phyloP scores from a whole-genome alignment of 37 sponge, comb jelly and placozoan species.

The Ianthella basta region DNA sequence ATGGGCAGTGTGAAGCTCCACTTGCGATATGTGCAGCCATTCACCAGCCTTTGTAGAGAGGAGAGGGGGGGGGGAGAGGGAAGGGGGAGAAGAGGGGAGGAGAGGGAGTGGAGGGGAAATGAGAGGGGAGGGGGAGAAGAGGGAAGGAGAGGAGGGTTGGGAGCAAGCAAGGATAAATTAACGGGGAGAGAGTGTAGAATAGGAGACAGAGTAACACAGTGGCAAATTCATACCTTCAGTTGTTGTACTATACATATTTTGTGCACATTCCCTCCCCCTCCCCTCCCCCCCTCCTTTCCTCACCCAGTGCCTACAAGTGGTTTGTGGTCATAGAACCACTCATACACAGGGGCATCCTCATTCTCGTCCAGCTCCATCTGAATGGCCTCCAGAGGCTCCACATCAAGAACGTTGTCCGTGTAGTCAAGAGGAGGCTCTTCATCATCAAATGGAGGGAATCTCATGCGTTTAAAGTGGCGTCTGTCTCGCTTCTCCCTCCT shows the following conservation, averaged over 20 bases:
- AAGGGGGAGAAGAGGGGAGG: too few species aligned
- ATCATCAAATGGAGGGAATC: conserved; percentile 99
- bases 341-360: conserved; percentile 88
- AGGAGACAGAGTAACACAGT: too few species aligned
- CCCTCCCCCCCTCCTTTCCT: neutral
- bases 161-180: too few species aligned
- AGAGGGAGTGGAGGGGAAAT: too few species aligned
- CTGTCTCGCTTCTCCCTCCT: conserved; percentile 97
- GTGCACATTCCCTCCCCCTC: neutral
- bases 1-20: conserved; percentile 92
- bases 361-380: conserved; percentile 99
- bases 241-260: too few species aligned
- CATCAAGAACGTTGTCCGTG: conserved; percentile 97
- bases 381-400: conserved; percentile 98
- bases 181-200: too few species aligned
- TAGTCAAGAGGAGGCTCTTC: conserved; percentile 99
- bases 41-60: conserved; percentile 62
- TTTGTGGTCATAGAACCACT: conserved; percentile 98
- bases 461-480: conserved; percentile 98
- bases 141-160: too few species aligned
- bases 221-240: too few species aligned
- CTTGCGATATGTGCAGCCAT: conserved; percentile 88
- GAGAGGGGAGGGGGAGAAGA: too few species aligned
- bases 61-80: neutral
- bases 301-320: conserved; percentile 75